Percentiles rank a stretch among this genome's conserved stretches.
These are phyloP conservation scores for Intellagama lesueurii DNA, from an alignment of 2,797 vertebrate species.

Conservation along the genomic window DNA sequence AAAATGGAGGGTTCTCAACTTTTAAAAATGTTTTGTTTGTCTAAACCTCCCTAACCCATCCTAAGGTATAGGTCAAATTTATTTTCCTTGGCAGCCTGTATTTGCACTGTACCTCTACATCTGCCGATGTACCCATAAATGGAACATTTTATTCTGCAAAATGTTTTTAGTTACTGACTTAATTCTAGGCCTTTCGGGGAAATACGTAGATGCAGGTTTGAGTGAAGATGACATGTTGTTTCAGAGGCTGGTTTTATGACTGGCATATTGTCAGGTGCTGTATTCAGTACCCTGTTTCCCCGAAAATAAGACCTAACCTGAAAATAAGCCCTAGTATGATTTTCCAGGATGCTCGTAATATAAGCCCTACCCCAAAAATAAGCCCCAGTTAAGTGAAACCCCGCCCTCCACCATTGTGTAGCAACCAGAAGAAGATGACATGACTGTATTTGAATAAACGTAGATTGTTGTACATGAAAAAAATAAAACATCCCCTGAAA, in stretches of 20 bases:
- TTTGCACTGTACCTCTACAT: slow-evolving; percentile 72
- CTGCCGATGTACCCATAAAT: slow-evolving; percentile 72
- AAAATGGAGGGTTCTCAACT: slow-evolving; percentile 60
- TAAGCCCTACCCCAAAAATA: too few relatives aligned
- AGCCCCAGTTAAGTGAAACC: too few relatives aligned
- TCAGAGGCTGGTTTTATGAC: slow-evolving; percentile 64
- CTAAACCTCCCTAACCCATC: slow-evolving; percentile 38
- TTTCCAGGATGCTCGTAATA: too few relatives aligned
- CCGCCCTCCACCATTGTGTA: too few relatives aligned
- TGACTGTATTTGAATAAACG: too few relatives aligned
- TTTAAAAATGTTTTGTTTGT: slow-evolving; percentile 76
- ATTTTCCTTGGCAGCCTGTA: slow-evolving; percentile 77
- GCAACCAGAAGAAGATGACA: too few relatives aligned
- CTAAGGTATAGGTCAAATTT: slow-evolving; percentile 62
- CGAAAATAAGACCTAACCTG: too few relatives aligned
- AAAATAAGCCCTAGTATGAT: too few relatives aligned
- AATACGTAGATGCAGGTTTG: slow-evolving; percentile 58
- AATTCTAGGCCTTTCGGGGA: slow-evolving; percentile 63
- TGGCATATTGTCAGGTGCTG: slow-evolving; percentile 57
- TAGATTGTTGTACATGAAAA: too few relatives aligned
- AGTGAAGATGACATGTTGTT: slow-evolving; percentile 60
- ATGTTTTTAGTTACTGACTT: slow-evolving; percentile 46
- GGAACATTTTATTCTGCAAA: slow-evolving; percentile 69
- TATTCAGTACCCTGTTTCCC: slow-evolving; percentile 44
- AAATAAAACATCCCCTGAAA: too few relatives aligned